Evolutionary conservation across 2,888 invertebrate species (phyloP).

Genomic region (Agonum fuliginosum): DNA sequence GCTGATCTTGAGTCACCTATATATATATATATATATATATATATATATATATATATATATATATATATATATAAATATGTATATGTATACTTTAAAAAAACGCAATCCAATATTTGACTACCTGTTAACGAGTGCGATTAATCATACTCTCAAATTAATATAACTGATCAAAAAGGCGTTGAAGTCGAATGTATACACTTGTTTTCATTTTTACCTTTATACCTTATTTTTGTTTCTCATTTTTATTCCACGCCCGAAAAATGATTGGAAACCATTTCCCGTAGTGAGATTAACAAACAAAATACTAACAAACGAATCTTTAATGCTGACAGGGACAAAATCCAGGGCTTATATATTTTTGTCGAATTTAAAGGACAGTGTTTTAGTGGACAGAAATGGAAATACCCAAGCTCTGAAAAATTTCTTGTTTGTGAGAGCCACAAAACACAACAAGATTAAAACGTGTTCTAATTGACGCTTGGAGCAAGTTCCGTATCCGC

Average conservation of each 20-base stretch:
- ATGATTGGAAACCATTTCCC: not conserved
- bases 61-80: no score
- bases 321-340: constrained; percentile 11
- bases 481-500: constrained; percentile 12
- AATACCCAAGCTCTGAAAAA: constrained; percentile 47
- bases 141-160: no score
- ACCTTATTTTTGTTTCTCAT: no score
- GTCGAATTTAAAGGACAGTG: constrained; percentile 1
- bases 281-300: constrained; percentile 3
- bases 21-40: no score
- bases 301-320: constrained; percentile 13
- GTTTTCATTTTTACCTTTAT: no score
- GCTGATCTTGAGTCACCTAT: no score
- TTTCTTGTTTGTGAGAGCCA: constrained; percentile 19
- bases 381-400: constrained; percentile 14
- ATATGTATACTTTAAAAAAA: no score
- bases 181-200: no score
- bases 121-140: no score
- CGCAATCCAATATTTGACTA: no score
- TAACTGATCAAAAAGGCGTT: no score
- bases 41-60: no score
- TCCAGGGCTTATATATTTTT: constrained; percentile 32
- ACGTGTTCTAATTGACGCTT: constrained; percentile 43
- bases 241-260: not conserved
- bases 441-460: constrained; percentile 45